These are phyloP conservation scores for Chelonia mydas DNA, from an alignment of 2,797 vertebrate genomes.

Conservation along the genomic window DNA sequence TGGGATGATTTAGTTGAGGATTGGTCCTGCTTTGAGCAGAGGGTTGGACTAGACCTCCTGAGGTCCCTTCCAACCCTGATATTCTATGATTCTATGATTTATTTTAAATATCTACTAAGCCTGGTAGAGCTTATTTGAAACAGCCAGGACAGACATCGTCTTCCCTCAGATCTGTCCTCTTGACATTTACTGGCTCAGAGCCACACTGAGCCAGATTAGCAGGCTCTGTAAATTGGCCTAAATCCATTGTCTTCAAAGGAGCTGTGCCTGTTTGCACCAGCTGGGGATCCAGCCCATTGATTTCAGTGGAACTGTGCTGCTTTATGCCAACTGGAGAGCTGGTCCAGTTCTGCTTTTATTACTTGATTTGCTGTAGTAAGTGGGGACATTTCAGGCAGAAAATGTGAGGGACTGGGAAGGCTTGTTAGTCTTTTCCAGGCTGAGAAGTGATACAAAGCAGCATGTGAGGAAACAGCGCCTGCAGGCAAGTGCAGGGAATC, in stretches of 20 bases:
- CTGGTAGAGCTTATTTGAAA: conserved; percentile 33
- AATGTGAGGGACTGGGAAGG: rapidly evolving
- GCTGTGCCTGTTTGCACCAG: rapidly evolving
- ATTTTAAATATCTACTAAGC: background rate
- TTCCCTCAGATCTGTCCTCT: conserved; percentile 36
- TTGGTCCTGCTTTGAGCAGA: too few relatives aligned
- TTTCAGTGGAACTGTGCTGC: rapidly evolving
- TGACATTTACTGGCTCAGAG: background rate
- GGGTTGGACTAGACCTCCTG: too few relatives aligned
- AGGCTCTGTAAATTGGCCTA: rapidly evolving
- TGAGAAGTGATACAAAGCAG: rapidly evolving
- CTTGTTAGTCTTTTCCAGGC: background rate
- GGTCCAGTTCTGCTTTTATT: background rate
- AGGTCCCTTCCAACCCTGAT: too few relatives aligned
- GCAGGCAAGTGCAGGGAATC: background rate
- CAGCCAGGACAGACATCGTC: conserved; percentile 32
- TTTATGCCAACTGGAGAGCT: rapidly evolving
- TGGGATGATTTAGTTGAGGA: too few relatives aligned
- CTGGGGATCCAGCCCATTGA: rapidly evolving
- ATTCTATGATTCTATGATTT: background rate
- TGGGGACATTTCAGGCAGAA: background rate
- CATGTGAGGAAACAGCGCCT: rapidly evolving
- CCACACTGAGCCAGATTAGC: rapidly evolving
- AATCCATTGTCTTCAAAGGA: background rate
- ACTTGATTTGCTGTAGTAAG: background rate